Conservation (phyloP, 1,140 invertebrate species). For the Microplitis mediator region DNA sequence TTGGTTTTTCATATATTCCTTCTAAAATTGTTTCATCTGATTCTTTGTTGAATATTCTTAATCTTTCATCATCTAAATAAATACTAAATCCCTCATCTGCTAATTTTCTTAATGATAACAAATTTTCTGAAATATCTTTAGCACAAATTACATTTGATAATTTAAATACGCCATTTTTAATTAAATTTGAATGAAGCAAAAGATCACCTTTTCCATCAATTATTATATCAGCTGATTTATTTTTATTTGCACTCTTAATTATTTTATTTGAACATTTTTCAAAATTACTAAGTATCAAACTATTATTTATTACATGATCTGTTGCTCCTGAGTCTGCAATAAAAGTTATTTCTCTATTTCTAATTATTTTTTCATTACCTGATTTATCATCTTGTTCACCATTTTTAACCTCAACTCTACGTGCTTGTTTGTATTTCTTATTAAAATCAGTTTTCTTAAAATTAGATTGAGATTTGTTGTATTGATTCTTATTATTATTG, state of each 20-base stretch:
- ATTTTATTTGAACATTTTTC: slow-evolving; percentile 21
- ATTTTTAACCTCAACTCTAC: neutral
- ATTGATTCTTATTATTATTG: too few species aligned
- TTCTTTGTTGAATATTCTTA: slow-evolving; percentile 6
- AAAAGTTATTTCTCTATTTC: neutral
- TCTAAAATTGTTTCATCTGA: slow-evolving; percentile 12
- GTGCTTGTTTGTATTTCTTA: neutral
- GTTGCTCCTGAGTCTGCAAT: slow-evolving; percentile 31
- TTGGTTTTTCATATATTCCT: slow-evolving; percentile 27
- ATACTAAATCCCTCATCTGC: slow-evolving; percentile 18
- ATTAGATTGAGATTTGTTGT: too few species aligned
- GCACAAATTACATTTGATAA: slow-evolving; percentile 15
- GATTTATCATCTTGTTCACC: neutral
- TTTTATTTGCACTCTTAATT: too few species aligned
- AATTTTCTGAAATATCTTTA: slow-evolving; percentile 17
- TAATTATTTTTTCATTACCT: neutral
- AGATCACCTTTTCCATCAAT: slow-evolving; percentile 10
- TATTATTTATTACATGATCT: slow-evolving; percentile 28
- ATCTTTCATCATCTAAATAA: slow-evolving; percentile 12
- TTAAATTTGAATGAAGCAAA: too few species aligned
- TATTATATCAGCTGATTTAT: neutral
- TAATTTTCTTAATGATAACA: slow-evolving; percentile 22
- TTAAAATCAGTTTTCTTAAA: too few species aligned
- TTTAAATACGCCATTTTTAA: too few species aligned
- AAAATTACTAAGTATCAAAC: slow-evolving; percentile 15